Evolutionary conservation across 2,797 vertebrate genomes (phyloP).

Genomic region (Cebuella pygmaea): DNA sequence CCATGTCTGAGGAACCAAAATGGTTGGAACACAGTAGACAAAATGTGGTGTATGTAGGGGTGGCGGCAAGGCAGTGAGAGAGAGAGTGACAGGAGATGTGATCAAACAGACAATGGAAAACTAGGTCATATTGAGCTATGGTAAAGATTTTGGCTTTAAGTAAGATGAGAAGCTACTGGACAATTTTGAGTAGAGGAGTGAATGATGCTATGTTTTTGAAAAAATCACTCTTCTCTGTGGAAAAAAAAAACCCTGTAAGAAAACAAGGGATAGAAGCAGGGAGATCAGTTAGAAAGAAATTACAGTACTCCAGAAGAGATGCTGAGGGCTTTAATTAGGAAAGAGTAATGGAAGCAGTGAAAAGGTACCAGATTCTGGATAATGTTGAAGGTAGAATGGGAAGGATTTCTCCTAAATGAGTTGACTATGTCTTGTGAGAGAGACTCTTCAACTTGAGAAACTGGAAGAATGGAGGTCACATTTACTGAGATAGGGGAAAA

Average conservation of each 20-base stretch:
- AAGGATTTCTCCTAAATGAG: background rate
- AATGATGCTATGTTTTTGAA: background rate
- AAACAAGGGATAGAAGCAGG: background rate
- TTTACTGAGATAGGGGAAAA: conserved; percentile 30
- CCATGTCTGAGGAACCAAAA: background rate
- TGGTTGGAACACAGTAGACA: background rate
- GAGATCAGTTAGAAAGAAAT: background rate
- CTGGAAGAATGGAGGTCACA: background rate
- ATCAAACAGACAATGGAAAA: background rate
- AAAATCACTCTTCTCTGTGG: background rate
- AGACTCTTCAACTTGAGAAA: conserved; percentile 34
- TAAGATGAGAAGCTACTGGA: background rate
- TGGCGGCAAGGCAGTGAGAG: background rate
- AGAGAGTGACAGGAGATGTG: background rate
- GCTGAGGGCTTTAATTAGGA: background rate
- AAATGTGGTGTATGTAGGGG: background rate
- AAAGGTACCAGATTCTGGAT: background rate
- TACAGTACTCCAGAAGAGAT: background rate
- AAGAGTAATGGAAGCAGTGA: background rate
- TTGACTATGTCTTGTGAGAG: background rate
- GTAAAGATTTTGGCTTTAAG: background rate
- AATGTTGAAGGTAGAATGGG: conserved; percentile 7
- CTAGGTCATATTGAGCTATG: background rate
- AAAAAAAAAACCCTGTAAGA: background rate
- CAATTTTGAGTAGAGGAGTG: background rate